A percentile compares a stretch with the other conserved stretches of the same genome.
These are phyloP conservation scores for Synchiropus splendidus DNA, from an alignment of 2,113 vertebrate genomes.

Conservation along the genomic window DNA sequence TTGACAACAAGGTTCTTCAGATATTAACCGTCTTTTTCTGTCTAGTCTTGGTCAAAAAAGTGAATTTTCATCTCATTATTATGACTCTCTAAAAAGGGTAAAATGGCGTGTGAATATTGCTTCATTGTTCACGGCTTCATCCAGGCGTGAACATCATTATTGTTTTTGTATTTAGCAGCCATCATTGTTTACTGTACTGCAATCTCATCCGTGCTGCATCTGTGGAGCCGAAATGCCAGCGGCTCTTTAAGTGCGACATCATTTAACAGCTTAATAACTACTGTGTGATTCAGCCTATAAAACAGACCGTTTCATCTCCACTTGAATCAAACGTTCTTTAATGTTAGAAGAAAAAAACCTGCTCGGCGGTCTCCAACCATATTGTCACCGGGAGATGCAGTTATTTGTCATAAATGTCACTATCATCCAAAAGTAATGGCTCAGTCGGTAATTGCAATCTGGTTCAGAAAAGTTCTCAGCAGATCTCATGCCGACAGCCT, in stretches of 20 bases:
- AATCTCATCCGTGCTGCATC: constrained; percentile 15
- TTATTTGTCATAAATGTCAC: too few species aligned
- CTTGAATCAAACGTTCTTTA: too few species aligned
- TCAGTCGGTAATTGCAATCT: constrained; percentile 1
- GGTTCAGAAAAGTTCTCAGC: not conserved
- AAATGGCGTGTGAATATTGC: constrained; percentile 1
- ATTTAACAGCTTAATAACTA: constrained; percentile 48
- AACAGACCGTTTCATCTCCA: constrained; percentile 1
- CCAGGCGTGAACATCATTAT: constrained; percentile 10
- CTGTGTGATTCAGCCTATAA: constrained; percentile 27
- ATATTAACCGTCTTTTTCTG: constrained; percentile 36
- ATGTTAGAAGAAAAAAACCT: too few species aligned
- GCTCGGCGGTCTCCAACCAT: too few species aligned
- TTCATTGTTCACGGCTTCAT: constrained; percentile 11
- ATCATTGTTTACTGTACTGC: constrained; percentile 5
- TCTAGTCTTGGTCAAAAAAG: constrained; percentile 30
- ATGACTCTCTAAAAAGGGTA: constrained; percentile 36
- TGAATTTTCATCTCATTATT: constrained; percentile 28
- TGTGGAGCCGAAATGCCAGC: constrained; percentile 35
- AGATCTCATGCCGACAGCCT: too few species aligned
- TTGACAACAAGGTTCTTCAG: constrained; percentile 54
- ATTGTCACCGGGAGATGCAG: too few species aligned
- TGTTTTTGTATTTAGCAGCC: constrained; percentile 13
- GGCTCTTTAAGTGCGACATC: constrained; percentile 30
- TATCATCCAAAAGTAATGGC: too few species aligned